Evolutionary conservation across 2,113 vertebrate species (phyloP).

Genomic region (Pomatostomus ruficeps): DNA sequence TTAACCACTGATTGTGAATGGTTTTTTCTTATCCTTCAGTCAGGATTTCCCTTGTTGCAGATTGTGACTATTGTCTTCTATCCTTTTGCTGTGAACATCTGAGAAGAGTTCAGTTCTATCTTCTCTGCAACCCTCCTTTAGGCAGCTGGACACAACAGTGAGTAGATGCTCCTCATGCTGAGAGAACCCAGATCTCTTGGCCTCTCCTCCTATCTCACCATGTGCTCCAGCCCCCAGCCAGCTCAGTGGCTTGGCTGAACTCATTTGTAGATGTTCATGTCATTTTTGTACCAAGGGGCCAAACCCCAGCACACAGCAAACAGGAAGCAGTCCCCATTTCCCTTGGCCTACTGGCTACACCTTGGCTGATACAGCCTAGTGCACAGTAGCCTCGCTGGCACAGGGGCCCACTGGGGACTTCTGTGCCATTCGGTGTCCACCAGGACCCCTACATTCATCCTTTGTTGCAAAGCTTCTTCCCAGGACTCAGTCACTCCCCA

Average conservation of each 20-base stretch:
- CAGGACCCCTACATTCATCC: rapidly evolving
- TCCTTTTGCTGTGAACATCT: neutral
- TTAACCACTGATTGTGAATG: neutral
- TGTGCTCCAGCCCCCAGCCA: neutral
- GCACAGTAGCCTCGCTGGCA: neutral
- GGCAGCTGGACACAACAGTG: neutral
- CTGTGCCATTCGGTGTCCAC: neutral
- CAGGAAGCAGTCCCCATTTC: neutral
- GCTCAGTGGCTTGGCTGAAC: neutral
- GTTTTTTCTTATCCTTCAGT: neutral
- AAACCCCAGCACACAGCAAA: neutral
- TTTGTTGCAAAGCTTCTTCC: neutral
- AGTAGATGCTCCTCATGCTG: neutral
- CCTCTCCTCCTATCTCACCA: neutral
- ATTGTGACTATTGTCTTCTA: neutral
- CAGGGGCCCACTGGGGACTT: neutral
- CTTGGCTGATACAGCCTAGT: neutral
- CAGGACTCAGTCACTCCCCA: rapidly evolving
- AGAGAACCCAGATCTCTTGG: neutral
- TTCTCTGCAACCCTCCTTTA: neutral
- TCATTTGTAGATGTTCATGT: neutral
- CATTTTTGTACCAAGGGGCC: neutral
- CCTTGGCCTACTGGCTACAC: neutral
- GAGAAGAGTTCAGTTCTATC: neutral
- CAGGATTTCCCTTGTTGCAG: neutral